Conservation (phyloP, 2,888 invertebrate genomes). For the Notodonta dromedarius region DNA sequence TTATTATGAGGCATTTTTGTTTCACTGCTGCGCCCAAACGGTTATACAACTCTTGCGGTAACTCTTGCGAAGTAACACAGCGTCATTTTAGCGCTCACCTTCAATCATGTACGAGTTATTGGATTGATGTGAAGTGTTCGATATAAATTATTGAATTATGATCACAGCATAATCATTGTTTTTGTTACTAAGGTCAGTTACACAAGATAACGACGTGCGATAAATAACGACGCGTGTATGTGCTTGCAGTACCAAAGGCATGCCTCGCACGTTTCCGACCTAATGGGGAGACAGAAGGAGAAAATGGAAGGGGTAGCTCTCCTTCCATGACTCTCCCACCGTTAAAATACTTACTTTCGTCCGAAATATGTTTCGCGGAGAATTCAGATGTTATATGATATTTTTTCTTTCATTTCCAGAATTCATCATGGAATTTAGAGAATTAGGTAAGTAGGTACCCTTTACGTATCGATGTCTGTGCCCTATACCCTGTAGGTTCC, state of each 20-base stretch:
- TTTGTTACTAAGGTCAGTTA: slow-evolving; percentile 37
- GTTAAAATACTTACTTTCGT: no score
- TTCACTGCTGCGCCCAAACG: background rate
- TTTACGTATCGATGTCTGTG: slow-evolving; percentile 6
- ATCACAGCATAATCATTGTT: slow-evolving; percentile 29
- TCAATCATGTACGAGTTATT: slow-evolving; percentile 37
- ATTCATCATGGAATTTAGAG: slow-evolving; percentile 7
- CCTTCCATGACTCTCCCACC: no score
- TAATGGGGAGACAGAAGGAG: no score
- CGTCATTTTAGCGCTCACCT: slow-evolving; percentile 34
- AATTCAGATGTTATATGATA: background rate
- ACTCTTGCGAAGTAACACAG: slow-evolving; percentile 7
- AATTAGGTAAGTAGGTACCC: slow-evolving; percentile 5
- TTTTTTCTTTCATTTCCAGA: slow-evolving; percentile 9
- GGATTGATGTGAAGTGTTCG: slow-evolving; percentile 40
- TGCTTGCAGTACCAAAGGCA: no score
- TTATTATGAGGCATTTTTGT: no score
- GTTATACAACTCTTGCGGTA: background rate
- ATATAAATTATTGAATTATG: slow-evolving; percentile 43
- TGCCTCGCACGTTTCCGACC: no score
- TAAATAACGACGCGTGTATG: background rate
- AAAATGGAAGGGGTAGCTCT: no score
- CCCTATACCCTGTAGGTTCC: no score
- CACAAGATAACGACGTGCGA: slow-evolving; percentile 12
- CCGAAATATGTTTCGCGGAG: background rate